Conservation (phyloP, 2,888 invertebrate species). For the Drosophila borealis region DNA sequence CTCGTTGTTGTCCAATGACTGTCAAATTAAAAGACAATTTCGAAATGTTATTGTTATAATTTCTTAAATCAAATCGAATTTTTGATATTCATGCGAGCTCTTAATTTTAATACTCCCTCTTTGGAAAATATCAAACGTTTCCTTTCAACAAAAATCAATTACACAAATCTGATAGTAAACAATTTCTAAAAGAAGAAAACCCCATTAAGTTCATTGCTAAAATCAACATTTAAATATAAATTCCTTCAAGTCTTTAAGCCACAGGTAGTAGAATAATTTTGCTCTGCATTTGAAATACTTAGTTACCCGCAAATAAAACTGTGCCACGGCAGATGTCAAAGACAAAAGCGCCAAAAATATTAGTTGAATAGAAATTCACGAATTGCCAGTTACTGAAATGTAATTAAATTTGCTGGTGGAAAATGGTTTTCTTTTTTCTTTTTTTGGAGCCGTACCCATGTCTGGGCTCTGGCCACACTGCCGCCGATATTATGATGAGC, state of each 20-base stretch:
- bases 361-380: background rate
- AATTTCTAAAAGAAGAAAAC: no score
- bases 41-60: background rate
- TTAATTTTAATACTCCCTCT: background rate
- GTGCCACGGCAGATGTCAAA: constrained; percentile 16
- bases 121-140: background rate
- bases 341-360: constrained; percentile 2
- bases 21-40: background rate
- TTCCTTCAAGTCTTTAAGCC: background rate
- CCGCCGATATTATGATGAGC: constrained; percentile 58
- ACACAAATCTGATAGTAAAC: background rate
- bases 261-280: no score
- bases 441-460: constrained; percentile 7
- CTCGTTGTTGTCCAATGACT: background rate
- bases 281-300: background rate
- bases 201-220: no score
- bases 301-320: background rate
- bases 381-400: constrained; percentile 3
- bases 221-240: background rate
- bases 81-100: background rate
- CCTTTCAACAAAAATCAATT: background rate
- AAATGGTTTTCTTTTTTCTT: background rate
- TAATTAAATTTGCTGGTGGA: constrained; percentile 20
- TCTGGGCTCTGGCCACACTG: constrained; percentile 29
- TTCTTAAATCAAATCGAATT: background rate